Conservation (phyloP, 2,797 vertebrate genomes). For the Acomys russatus region DNA sequence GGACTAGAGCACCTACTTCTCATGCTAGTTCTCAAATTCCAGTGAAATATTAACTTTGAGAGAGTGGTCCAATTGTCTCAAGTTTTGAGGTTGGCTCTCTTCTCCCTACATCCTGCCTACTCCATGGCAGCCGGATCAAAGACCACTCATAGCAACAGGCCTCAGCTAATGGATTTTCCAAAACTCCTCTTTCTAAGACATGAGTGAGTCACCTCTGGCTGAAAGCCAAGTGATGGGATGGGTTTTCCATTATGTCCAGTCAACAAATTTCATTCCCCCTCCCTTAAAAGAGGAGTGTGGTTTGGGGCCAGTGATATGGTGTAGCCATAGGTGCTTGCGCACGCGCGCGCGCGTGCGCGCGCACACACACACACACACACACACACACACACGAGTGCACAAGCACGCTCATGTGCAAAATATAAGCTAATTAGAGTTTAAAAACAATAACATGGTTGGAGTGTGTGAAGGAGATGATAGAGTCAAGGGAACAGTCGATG, state of each 20-base stretch:
- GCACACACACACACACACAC: neutral
- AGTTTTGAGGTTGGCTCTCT: slow-evolving; percentile 19
- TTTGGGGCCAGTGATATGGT: neutral
- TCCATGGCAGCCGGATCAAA: neutral
- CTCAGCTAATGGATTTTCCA: slow-evolving; percentile 48
- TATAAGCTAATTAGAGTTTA: neutral
- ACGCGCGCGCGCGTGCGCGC: neutral
- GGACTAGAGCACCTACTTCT: slow-evolving; percentile 44
- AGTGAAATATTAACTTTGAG: slow-evolving; percentile 54
- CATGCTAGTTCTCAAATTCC: slow-evolving; percentile 64
- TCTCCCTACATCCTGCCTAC: neutral
- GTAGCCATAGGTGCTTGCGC: neutral
- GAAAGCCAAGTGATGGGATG: neutral
- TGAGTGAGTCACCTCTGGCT: neutral
- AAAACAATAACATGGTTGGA: neutral
- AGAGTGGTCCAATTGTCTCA: slow-evolving; percentile 49
- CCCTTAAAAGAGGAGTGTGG: neutral
- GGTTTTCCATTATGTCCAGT: slow-evolving; percentile 40
- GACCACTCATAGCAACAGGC: neutral
- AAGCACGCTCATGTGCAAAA: neutral
- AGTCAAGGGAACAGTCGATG: neutral
- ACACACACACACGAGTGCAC: neutral
- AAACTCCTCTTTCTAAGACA: slow-evolving; percentile 57
- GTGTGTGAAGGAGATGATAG: neutral
- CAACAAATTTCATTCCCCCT: neutral